These are phyloP conservation scores for Prenolepis imparis DNA, from an alignment of 2,888 invertebrate genomes.

Conservation along the genomic window DNA sequence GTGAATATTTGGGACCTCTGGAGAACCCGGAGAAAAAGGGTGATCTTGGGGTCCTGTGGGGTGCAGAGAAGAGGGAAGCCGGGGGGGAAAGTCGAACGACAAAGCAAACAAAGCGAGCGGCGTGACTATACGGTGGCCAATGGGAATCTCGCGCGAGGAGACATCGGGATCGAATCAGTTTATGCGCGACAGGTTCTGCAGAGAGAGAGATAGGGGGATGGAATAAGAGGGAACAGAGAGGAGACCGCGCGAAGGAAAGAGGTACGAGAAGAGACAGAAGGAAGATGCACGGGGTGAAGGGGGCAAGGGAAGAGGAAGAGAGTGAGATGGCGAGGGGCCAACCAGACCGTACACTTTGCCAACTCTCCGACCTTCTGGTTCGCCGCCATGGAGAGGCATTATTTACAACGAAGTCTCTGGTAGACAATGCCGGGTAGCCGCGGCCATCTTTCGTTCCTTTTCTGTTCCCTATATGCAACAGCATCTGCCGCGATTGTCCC, in stretches of 20 bases:
- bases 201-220: conserved; percentile 65
- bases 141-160: conserved; percentile 77
- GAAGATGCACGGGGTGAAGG: conserved; percentile 35
- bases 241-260: conserved; percentile 45
- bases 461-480: conserved; percentile 85
- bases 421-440: conserved; percentile 83
- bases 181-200: conserved; percentile 84
- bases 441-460: conserved; percentile 84
- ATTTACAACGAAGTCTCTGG: conserved; percentile 83
- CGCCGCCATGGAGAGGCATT: conserved; percentile 82
- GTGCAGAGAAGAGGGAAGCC: conserved; percentile 7
- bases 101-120: conserved; percentile 76
- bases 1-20: conserved; percentile 68
- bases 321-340: conserved; percentile 75
- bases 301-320: conserved; percentile 59
- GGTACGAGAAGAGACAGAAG: conserved; percentile 10
- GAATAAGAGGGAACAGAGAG: not conserved
- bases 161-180: conserved; percentile 83
- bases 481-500: conserved; percentile 79
- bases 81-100: too few relatives aligned
- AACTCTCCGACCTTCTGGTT: conserved; percentile 77
- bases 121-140: conserved; percentile 77
- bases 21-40: conserved; percentile 60
- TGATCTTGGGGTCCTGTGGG: conserved; percentile 57
- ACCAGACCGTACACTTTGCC: conserved; percentile 79